Conservation (phyloP, 2,797 vertebrate species). For the Phaenicophaeus curvirostris region DNA sequence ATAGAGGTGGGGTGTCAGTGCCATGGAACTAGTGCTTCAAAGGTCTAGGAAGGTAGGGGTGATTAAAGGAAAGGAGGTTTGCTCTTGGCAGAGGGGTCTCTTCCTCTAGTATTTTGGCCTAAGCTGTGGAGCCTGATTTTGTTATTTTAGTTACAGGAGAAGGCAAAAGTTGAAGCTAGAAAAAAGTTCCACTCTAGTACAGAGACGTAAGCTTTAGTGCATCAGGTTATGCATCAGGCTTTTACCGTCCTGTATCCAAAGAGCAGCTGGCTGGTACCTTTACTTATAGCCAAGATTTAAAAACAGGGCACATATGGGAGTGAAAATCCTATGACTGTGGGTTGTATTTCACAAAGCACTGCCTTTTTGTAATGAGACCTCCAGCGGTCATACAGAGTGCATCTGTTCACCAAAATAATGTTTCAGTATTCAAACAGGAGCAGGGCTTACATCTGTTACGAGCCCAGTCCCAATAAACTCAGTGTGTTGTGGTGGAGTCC, state of each 20-base stretch:
- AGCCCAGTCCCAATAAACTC: background rate
- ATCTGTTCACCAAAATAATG: background rate
- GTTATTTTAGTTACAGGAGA: background rate
- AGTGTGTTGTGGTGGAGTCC: accelerated
- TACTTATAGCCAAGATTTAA: background rate
- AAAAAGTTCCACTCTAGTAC: background rate
- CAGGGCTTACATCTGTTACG: background rate
- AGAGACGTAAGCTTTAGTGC: background rate
- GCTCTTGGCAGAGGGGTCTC: background rate
- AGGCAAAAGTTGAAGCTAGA: background rate
- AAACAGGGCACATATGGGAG: background rate
- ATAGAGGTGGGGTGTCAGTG: background rate
- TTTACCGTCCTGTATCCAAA: background rate
- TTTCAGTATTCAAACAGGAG: background rate
- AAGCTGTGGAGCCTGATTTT: background rate
- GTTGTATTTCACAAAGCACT: background rate
- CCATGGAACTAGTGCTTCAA: background rate
- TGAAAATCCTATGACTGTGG: background rate
- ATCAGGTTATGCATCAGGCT: accelerated
- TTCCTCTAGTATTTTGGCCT: background rate
- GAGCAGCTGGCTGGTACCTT: background rate
- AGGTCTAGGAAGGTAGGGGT: background rate
- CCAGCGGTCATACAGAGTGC: background rate
- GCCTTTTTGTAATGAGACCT: background rate
- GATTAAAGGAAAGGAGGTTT: background rate